Evolutionary conservation across 2,797 vertebrate genomes (phyloP).

Genomic region (Zonotrichia albicollis): DNA sequence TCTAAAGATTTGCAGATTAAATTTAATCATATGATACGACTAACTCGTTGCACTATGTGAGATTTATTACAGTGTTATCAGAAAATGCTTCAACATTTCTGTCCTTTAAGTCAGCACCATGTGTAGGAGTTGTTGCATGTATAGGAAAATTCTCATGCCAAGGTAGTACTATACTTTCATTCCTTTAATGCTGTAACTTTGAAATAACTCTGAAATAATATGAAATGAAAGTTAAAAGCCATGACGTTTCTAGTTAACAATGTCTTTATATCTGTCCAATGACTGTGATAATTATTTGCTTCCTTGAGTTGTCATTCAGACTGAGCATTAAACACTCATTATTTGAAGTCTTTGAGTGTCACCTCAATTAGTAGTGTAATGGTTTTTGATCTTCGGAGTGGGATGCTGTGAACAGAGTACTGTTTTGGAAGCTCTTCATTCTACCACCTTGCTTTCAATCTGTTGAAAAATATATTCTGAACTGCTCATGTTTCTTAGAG

Average conservation of each 20-base stretch:
- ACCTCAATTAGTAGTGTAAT: not conserved
- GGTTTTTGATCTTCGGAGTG: not conserved
- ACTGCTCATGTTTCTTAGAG: not conserved
- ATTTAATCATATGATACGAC: not conserved
- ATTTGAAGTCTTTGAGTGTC: not conserved
- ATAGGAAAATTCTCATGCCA: not conserved
- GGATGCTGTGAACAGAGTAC: not conserved
- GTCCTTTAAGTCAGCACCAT: not conserved
- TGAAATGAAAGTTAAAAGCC: not conserved
- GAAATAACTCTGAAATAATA: not conserved
- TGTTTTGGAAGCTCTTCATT: not conserved
- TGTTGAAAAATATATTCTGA: not conserved
- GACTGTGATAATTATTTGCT: not conserved
- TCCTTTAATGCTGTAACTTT: not conserved
- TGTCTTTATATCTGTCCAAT: not conserved
- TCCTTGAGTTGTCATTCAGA: conserved; percentile 10
- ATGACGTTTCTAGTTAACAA: not conserved
- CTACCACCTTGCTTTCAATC: not conserved
- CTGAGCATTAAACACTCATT: not conserved
- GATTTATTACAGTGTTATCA: not conserved
- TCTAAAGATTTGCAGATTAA: not conserved
- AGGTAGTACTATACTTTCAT: not conserved
- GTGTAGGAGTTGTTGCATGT: not conserved
- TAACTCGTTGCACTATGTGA: not conserved
- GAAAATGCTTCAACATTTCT: not conserved